These are phyloP conservation scores for Clarias pachynema DNA, from an alignment of 2,797 vertebrate genomes.

Conservation along the genomic window DNA sequence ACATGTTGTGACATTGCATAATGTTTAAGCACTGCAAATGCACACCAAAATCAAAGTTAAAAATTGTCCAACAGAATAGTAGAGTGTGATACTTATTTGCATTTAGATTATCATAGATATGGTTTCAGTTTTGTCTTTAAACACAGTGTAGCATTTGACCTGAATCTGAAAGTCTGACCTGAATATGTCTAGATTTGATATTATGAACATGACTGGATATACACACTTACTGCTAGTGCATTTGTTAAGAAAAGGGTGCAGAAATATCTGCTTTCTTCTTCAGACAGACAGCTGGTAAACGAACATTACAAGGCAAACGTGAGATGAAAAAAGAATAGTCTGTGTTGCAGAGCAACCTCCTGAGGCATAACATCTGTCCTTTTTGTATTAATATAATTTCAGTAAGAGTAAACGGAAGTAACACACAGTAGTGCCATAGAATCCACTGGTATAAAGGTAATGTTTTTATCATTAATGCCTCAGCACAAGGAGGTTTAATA, in stretches of 20 bases:
- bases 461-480: not conserved
- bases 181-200: slow-evolving; percentile 13
- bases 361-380: not conserved
- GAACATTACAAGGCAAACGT: slow-evolving; percentile 22
- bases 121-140: not conserved
- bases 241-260: slow-evolving; percentile 18
- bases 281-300: slow-evolving; percentile 8
- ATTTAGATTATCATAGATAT: not conserved
- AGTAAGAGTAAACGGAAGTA: slow-evolving; percentile 24
- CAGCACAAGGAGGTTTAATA: too few species aligned
- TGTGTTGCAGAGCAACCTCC: slow-evolving; percentile 3
- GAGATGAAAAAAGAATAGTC: slow-evolving; percentile 11
- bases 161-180: not conserved
- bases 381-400: slow-evolving; percentile 21
- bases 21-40: too few species aligned
- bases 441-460: not conserved
- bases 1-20: too few species aligned
- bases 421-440: slow-evolving; percentile 2
- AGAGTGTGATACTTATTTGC: too few species aligned
- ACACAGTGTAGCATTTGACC: not conserved
- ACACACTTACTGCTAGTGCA: slow-evolving; percentile 28
- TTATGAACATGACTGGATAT: slow-evolving; percentile 1
- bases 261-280: slow-evolving; percentile 8
- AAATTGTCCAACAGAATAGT: too few species aligned
- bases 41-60: too few species aligned